Evolutionary conservation across 2,888 invertebrate genomes (phyloP), one percentile per base, ranked within the genome.

Genomic region (Hemistola chrysoprasaria): DNA sequence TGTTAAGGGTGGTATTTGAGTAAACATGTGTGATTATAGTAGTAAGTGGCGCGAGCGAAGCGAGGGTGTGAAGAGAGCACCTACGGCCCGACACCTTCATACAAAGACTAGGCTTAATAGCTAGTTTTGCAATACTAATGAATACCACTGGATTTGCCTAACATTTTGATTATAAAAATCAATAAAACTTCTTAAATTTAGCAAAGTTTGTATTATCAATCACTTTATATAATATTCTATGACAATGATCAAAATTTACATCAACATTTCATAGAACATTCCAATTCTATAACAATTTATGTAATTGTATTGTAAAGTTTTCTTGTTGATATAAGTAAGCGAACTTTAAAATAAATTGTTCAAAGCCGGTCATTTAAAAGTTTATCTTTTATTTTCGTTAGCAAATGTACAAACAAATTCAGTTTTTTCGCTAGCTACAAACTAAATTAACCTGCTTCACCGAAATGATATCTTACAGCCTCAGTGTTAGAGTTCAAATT

Each of bases 41-140:
- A 33, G 48, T 29, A 33, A 27, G 48, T 40, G 36, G 31, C 16
- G 48, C n/a, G n/a, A n/a, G n/a, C n/a, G n/a, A n/a, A 16, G 4
- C 11, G 47, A 50, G 62, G 53, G 68, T 41, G 64, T 54, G 57
- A 61, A 76, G 77, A 60, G 77, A 41, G 59, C 60, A 56, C n/a
- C n/a, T n/a, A n/a, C 77, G 76, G 65, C 52, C 63, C 84, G 84
- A 87, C 86, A 83, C 86, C 86, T 86, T 75, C 48, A 64, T 69
- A 85, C 84, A 86, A 85, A 86, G 84, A 65, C 62, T 64, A 62
- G 50, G 56, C 61, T 64, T 78, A 78, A 80, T 74, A 81, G 81
- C 83, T 83, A 81, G 78, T 79, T 80, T 75, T 59, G 50, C 67
- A 62, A 53, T 60, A 69, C 82, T 75, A 74, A 59, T 32, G 8